These are phyloP conservation scores for Apocheima hispidaria DNA, from an alignment of 2,888 invertebrate species.

Conservation along the genomic window DNA sequence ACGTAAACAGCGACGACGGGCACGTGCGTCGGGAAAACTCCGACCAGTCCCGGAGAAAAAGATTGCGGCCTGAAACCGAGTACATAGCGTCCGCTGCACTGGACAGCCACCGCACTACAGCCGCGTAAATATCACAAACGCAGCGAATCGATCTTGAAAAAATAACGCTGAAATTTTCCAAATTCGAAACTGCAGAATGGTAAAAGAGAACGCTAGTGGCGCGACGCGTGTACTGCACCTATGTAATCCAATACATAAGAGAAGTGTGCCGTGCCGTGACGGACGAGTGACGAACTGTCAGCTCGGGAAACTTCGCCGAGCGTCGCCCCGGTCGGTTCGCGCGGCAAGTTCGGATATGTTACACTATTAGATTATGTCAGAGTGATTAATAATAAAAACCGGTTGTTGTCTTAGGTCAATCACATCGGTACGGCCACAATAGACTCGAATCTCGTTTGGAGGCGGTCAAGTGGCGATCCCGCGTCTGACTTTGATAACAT, in stretches of 20 bases:
- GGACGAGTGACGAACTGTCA: constrained; percentile 82
- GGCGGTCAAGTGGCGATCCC: constrained; percentile 57
- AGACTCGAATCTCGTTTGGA: constrained; percentile 52
- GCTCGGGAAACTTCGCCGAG: constrained; percentile 67
- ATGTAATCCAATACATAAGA: constrained; percentile 75
- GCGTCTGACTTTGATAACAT: constrained; percentile 37
- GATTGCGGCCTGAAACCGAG: constrained; percentile 52
- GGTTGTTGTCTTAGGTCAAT: constrained; percentile 73
- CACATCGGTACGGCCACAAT: constrained; percentile 58
- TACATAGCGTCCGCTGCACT: constrained; percentile 57
- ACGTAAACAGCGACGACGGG: constrained; percentile 74
- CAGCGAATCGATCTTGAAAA: constrained; percentile 59
- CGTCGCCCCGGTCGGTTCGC: constrained; percentile 55
- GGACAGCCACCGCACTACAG: constrained; percentile 50
- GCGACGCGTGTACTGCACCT: constrained; percentile 73
- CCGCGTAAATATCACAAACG: constrained; percentile 59
- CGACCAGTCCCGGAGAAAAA: constrained; percentile 53
- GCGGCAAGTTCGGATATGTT: constrained; percentile 59
- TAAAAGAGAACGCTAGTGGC: constrained; percentile 69
- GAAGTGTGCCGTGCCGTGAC: constrained; percentile 77
- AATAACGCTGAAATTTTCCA: constrained; percentile 48
- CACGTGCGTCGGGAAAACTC: constrained; percentile 74
- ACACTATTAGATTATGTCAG: constrained; percentile 75
- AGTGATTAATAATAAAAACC: constrained; percentile 71
- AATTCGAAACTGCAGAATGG: constrained; percentile 64